Evolutionary conservation across 2,888 invertebrate genomes (phyloP).

Genomic region (Dicycla oo): DNA sequence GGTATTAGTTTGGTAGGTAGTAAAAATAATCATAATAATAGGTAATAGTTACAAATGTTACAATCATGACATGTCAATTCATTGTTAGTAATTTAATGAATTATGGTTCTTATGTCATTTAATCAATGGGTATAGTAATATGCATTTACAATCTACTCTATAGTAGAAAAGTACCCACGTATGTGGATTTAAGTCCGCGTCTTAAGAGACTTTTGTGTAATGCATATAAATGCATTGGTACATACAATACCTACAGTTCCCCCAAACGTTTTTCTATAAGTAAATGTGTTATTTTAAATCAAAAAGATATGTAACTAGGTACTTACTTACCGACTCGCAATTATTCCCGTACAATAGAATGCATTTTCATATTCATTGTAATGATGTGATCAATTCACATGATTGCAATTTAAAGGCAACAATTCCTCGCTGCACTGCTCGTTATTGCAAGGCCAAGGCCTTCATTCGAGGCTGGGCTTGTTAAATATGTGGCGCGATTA

Average conservation of each 20-base stretch:
- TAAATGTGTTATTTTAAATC: background rate
- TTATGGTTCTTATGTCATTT: no score
- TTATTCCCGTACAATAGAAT: constrained; percentile 16
- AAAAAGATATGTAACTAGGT: background rate
- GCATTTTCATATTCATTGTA: constrained; percentile 32
- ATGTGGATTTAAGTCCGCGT: background rate
- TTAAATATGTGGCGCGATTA: constrained; percentile 24
- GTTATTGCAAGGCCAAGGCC: constrained; percentile 57
- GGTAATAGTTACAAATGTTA: no score
- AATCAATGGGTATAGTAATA: no score
- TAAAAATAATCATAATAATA: no score
- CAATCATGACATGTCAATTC: no score
- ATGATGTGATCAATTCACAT: constrained; percentile 36
- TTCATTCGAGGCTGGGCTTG: constrained; percentile 30
- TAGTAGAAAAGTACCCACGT: no score
- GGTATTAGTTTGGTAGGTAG: no score
- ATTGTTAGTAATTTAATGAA: no score
- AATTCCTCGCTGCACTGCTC: constrained; percentile 45
- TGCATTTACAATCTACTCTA: no score
- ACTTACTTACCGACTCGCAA: background rate
- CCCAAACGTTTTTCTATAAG: no score
- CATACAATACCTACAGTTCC: background rate
- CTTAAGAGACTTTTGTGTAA: background rate
- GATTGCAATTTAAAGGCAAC: constrained; percentile 45
- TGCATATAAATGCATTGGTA: background rate